Base-by-base conservation (phyloP, 2,113 vertebrate genomes). In the Bagarius yarrelli region DNA sequence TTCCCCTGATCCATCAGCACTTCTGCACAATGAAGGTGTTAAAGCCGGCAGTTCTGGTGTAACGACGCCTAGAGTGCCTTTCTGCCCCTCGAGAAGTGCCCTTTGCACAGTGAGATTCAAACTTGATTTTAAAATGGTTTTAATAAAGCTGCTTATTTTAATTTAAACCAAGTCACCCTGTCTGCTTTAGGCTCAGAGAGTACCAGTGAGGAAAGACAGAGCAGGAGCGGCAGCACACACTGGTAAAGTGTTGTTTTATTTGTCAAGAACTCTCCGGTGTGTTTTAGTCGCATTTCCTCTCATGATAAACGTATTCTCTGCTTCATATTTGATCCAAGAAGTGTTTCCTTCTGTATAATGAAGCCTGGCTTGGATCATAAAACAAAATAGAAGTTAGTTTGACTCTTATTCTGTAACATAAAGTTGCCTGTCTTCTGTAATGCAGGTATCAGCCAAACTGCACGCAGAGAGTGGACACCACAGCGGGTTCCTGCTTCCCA, bases 1-100 rank as follows among this genome's bases (percentile, higher is more conserved):
- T 79, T 89, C 91, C 19, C 89, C 90, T 0, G 90, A 93, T 47
- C 9, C 85, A 0, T 32, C 79, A 63, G 91, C 88, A 0, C 85
- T 92, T 50, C 84, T 92, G 36, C 87, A 86, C 76, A 90, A 90
- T 4, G 84, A 90, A 63, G 90, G 89, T 2, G 76, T 92, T 84
- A 91, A 83, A 44, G 83, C 19, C 23, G 81, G 34, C 55, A 83
- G 83, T 2, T 30, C 18, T 2, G 1, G 32, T 5, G 81, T 83
- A 23, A 30, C 59, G 64, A 91, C 90, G n/a, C 87, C 88, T 11
- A 55, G 55, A 67, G 81, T 32, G 60, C 84, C 88, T 13, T 67
- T 76, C 40, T 81, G 87, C 82, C 85, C 86, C 18, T 55, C 85
- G 5, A 85, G 84, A 85, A 88, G 90, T 85, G 81, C 59, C 27